A percentile compares a stretch with the other conserved stretches of the same genome.
Conservation (phyloP, 2,888 invertebrate genomes). For the Galeruca laticollis region DNA sequence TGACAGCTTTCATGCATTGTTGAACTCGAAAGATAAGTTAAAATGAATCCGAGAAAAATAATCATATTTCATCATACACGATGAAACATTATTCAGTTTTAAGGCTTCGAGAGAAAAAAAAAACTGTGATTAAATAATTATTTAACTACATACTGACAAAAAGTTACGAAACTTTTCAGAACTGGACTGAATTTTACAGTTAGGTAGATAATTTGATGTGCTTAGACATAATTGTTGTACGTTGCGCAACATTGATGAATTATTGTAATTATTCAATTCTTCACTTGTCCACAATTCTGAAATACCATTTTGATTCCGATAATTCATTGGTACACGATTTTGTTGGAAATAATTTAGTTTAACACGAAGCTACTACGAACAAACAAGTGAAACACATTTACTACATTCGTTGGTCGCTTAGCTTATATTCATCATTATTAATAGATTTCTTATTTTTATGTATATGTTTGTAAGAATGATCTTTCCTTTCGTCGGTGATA, state of each 20-base stretch:
- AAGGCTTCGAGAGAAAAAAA: background rate
- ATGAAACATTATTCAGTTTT: background rate
- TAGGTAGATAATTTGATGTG: too few relatives aligned
- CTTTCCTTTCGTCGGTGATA: too few relatives aligned
- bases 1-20: conserved; percentile 27
- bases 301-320: too few relatives aligned
- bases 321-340: too few relatives aligned
- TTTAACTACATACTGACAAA: background rate
- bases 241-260: background rate
- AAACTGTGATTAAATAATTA: conserved; percentile 15
- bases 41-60: conserved; percentile 19
- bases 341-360: too few relatives aligned
- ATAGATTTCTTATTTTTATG: too few relatives aligned
- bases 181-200: background rate
- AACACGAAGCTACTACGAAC: too few relatives aligned
- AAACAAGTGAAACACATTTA: too few relatives aligned
- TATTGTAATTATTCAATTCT: background rate
- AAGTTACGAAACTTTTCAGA: background rate
- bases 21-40: conserved; percentile 27
- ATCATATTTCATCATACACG: conserved; percentile 10
- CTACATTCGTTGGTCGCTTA: too few relatives aligned
- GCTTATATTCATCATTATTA: too few relatives aligned
- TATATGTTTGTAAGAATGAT: too few relatives aligned
- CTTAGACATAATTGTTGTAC: background rate
- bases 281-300: too few relatives aligned